Evolutionary conservation across 2,888 invertebrate genomes (phyloP).

Genomic region (Napeogenes sylphis): DNA sequence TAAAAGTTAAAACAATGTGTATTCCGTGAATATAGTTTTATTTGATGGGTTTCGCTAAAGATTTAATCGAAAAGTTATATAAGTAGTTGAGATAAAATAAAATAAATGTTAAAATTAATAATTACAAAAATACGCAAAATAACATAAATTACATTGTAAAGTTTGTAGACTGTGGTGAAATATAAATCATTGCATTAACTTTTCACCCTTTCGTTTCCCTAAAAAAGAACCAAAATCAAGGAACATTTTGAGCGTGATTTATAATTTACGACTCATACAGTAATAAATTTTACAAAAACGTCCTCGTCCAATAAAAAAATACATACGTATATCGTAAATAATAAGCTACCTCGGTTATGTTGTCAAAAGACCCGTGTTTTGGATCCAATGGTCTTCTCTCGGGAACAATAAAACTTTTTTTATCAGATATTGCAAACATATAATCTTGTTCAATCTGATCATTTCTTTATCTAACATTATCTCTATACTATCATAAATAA

Average conservation of each 20-base stretch:
- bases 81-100: too few species aligned
- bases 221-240: slow-evolving; percentile 3
- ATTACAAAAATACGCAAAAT: neutral
- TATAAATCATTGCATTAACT: slow-evolving; percentile 4
- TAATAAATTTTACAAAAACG: slow-evolving; percentile 4
- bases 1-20: too few species aligned
- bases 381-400: neutral
- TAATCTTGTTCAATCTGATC: neutral
- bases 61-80: too few species aligned
- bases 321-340: slow-evolving; percentile 2
- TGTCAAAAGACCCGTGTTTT: slow-evolving; percentile 6
- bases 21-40: too few species aligned
- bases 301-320: slow-evolving; percentile 3
- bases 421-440: neutral
- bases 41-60: too few species aligned
- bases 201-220: slow-evolving; percentile 1
- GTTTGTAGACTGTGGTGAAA: neutral
- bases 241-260: neutral
- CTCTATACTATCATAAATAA: neutral
- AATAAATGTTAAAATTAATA: too few species aligned
- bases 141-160: neutral
- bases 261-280: slow-evolving; percentile 1
- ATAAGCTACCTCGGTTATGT: neutral
- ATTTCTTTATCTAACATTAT: neutral
- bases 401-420: neutral